Evolutionary conservation across 2,113 vertebrate species (phyloP), one percentile per base, ranked within the genome.

Genomic region (Cyprinodon tularosa): DNA sequence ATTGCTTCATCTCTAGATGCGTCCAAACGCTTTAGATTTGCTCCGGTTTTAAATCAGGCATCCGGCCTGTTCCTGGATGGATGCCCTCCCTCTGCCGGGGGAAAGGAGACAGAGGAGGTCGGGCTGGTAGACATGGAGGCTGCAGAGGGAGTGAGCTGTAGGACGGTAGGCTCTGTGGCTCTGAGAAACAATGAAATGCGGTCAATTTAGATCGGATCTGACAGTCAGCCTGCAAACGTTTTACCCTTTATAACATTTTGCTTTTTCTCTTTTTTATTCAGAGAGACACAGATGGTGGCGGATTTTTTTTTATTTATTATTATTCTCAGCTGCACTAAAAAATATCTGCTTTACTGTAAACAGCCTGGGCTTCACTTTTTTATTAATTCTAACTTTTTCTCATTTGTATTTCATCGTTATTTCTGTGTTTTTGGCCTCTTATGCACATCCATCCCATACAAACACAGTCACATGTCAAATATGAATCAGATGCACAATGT

Each of bases 61-160:
- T 1, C 62, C 0, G 84, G 75, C 61, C 75, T 72, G 12, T 40
- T 37, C 50, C 77, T 80, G 14, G 38, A 74, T 75, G 84, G 50
- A 65, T 17, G 84, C 77, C 80, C 29, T 61, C 66, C 77, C 82
- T 14, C 74, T 65, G 86, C 80, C 80, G 77, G 81, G 71, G 73
- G 63, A 69, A 62, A 72, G 84, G 77, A 71, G 72, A 71, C 72
- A 4, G 86, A 73, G 78, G 78, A 86, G 78, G 79, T 64, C 75
- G 2, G 85, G 44, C 81, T 80, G 38, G 68, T 20, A 68, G 84
- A 81, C 80, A 90, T 87, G 87, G 88, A 87, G 82, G 84, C 86
- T 65, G 81, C 85, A 22, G 79, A 84, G 74, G 81, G 72, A 82
- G 80, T 38, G 87, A 78, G 76, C 89, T 66, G 81, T 84, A 85